Conservation (phyloP, 1,140 invertebrate genomes). For the Pararge aegeria region DNA sequence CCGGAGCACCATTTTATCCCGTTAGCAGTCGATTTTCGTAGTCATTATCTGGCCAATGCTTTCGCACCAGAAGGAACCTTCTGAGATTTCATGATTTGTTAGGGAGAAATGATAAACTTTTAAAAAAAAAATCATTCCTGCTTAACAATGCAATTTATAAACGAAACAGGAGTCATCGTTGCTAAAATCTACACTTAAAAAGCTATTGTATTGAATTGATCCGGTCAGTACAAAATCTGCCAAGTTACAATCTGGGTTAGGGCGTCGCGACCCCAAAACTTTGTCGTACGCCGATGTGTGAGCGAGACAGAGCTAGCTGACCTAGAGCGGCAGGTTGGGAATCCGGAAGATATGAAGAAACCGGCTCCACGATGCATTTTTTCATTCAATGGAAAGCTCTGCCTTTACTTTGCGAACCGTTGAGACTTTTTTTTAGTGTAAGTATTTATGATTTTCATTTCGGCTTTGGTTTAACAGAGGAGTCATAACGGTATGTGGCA, state of each 20-base stretch:
- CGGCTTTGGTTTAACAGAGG: background rate
- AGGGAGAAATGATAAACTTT: no score
- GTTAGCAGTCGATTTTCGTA: no score
- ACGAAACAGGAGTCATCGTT: no score
- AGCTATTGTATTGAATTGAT: slow-evolving; percentile 37
- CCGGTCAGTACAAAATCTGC: slow-evolving; percentile 54
- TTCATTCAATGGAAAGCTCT: slow-evolving; percentile 77
- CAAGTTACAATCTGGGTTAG: slow-evolving; percentile 69
- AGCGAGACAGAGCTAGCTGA: slow-evolving; percentile 58
- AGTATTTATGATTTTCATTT: slow-evolving; percentile 40
- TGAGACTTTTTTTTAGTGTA: slow-evolving; percentile 39
- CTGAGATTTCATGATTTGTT: no score
- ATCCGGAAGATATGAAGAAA: slow-evolving; percentile 75
- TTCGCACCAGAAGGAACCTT: no score
- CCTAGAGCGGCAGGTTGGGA: slow-evolving; percentile 77
- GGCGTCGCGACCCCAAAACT: slow-evolving; percentile 73
- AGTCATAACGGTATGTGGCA: background rate
- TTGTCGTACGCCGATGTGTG: slow-evolving; percentile 41
- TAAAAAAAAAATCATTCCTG: no score
- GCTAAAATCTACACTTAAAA: no score
- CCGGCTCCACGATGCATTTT: slow-evolving; percentile 73
- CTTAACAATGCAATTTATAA: no score
- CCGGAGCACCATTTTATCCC: no score
- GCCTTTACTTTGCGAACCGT: slow-evolving; percentile 53
- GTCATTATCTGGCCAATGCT: no score